Evolutionary conservation across 2,113 vertebrate species (phyloP).

Genomic region (Sorex fumeus): DNA sequence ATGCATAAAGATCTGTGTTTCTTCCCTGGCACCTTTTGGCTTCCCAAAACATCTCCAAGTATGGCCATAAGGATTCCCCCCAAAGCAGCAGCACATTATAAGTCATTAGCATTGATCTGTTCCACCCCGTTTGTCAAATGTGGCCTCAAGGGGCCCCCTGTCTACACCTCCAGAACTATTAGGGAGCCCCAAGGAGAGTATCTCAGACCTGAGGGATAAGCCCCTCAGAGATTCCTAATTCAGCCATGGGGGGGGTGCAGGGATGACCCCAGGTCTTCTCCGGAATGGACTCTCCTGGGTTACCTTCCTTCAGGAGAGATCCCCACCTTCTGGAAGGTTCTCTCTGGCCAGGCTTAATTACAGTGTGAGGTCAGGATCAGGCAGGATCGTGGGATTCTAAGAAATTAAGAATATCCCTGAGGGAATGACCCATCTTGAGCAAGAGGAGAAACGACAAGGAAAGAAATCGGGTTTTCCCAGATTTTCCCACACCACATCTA

Average conservation of each 20-base stretch:
- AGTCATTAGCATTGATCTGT: no score
- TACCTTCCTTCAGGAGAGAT: not conserved
- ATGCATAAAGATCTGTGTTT: no score
- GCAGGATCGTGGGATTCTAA: not conserved
- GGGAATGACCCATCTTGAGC: not conserved
- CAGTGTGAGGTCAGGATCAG: not conserved
- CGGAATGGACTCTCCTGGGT: not conserved
- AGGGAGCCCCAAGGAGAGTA: not conserved
- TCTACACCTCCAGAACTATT: no score
- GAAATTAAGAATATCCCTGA: not conserved
- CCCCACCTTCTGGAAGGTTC: not conserved
- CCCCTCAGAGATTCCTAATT: not conserved
- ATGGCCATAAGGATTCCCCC: no score
- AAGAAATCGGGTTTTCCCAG: not conserved
- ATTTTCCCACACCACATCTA: not conserved
- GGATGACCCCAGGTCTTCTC: not conserved
- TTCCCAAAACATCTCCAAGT: no score
- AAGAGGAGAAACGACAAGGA: not conserved
- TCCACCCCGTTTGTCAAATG: no score
- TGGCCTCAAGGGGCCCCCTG: no score
- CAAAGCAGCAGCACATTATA: no score
- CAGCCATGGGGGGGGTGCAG: not conserved
- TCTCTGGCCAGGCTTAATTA: not conserved
- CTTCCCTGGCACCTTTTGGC: no score
- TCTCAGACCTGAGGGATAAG: not conserved